These are phyloP conservation scores for Corythornis cristatus DNA, from an alignment of 2,113 vertebrate genomes.

Conservation along the genomic window DNA sequence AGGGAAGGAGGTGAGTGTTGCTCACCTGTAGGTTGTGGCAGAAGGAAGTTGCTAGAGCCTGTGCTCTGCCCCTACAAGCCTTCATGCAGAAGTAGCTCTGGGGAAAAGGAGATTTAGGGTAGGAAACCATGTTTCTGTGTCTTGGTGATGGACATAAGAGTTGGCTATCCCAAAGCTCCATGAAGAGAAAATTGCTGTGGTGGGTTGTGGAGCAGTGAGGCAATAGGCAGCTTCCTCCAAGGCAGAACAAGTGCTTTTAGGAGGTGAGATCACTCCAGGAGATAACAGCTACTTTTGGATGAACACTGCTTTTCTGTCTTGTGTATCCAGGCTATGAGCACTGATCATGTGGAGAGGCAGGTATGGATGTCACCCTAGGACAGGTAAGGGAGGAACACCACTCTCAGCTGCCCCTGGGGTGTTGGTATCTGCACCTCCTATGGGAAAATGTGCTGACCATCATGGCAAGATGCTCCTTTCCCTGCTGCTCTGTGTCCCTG, in stretches of 20 bases:
- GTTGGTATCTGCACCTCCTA: neutral
- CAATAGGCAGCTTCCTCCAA: neutral
- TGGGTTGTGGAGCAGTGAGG: neutral
- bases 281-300: neutral
- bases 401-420: neutral
- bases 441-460: neutral
- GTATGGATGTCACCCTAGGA: neutral
- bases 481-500: neutral
- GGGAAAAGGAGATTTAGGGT: neutral
- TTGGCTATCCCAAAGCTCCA: neutral
- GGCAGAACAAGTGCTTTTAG: neutral
- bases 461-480: neutral
- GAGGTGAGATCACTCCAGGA: neutral
- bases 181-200: neutral
- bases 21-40: neutral
- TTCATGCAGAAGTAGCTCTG: neutral
- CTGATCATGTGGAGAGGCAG: fast-evolving
- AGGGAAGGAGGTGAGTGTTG: neutral
- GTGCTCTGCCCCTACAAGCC: neutral
- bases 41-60: neutral
- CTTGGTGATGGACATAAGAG: neutral
- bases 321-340: neutral
- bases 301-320: neutral
- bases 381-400: neutral
- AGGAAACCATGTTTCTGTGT: neutral